A percentile compares a stretch with the other conserved stretches of the same genome.
These are phyloP conservation scores for Sepioteuthis lessoniana DNA, from an alignment of 2,888 invertebrate species.

Conservation along the genomic window DNA sequence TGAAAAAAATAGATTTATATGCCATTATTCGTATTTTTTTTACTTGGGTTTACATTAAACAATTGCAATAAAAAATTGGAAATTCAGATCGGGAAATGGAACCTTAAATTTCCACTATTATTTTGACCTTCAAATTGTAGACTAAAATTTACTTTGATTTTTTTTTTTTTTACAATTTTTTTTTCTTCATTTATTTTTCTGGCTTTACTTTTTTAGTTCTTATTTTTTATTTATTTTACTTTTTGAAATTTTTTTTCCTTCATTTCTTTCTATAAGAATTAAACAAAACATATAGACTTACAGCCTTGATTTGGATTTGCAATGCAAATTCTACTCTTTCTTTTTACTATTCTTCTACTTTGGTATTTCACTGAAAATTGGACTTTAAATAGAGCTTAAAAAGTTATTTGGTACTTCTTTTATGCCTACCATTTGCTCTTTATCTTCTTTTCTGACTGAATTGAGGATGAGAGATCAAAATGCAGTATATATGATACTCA, in stretches of 20 bases:
- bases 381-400: not conserved
- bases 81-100: not conserved
- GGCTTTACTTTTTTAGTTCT: too few species aligned
- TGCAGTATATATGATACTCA: not conserved
- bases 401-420: not conserved
- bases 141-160: not conserved
- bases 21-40: too few species aligned
- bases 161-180: not conserved
- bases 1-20: too few species aligned
- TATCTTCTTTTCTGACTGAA: not conserved
- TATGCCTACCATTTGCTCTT: not conserved
- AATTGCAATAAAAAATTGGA: too few species aligned
- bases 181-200: not conserved
- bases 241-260: not conserved
- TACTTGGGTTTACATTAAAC: too few species aligned
- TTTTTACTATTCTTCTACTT: not conserved
- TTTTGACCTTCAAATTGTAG: not conserved
- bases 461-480: not conserved
- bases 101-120: not conserved
- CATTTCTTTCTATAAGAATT: not conserved
- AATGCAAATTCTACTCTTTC: not conserved
- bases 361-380: not conserved
- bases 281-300: not conserved
- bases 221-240: not conserved
- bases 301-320: not conserved